Conservation (phyloP, 2,113 vertebrate species). For the Eublepharis macularius region DNA sequence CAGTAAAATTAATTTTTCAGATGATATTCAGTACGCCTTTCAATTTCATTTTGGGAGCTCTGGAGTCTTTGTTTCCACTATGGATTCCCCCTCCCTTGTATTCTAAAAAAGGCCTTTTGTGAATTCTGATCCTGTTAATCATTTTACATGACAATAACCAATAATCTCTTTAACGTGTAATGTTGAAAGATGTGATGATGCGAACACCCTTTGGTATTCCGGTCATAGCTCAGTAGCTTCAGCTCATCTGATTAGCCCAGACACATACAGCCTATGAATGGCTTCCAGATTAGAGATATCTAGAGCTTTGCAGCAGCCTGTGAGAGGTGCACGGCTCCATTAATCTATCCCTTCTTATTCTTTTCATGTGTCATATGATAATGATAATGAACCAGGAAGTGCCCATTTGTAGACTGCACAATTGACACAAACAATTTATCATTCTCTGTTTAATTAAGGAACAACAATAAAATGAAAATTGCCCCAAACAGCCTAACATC, state of each 20-base stretch:
- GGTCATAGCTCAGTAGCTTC: conserved; percentile 6
- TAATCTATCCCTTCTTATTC: conserved; percentile 58
- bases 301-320: conserved; percentile 21
- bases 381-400: conserved; percentile 69
- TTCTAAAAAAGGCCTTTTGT: conserved; percentile 1
- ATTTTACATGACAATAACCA: background rate
- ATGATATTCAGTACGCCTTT: background rate
- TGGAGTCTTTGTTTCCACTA: background rate
- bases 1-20: background rate
- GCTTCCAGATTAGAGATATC: conserved; percentile 30
- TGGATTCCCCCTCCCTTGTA: background rate
- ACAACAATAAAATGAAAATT: conserved; percentile 68
- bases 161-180: background rate
- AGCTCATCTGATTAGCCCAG: conserved; percentile 30
- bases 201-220: conserved; percentile 10
- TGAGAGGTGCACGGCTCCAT: conserved; percentile 39
- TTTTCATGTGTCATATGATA: conserved; percentile 58
- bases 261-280: background rate
- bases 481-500: conserved; percentile 27
- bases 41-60: background rate
- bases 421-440: conserved; percentile 70
- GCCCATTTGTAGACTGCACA: conserved; percentile 54
- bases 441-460: conserved; percentile 69
- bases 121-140: conserved; percentile 7
- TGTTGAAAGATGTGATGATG: conserved; percentile 2